These are phyloP conservation scores for Meandrusa payeni DNA, from an alignment of 2,888 invertebrate species.

Conservation along the genomic window DNA sequence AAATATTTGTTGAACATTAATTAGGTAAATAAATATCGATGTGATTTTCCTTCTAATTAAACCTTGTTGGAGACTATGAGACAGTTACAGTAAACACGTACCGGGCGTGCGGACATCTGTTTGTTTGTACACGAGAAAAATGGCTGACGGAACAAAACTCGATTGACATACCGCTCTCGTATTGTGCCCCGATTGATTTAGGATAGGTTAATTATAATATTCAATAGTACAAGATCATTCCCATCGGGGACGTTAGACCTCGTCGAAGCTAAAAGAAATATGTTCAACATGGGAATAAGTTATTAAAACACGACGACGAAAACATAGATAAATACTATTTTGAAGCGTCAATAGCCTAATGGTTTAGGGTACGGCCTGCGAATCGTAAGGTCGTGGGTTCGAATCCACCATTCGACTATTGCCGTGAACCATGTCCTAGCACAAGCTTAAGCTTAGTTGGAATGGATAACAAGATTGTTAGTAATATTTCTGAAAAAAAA, in stretches of 20 bases:
- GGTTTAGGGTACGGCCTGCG: too few species aligned
- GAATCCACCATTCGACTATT: too few species aligned
- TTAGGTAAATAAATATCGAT: conserved; percentile 16
- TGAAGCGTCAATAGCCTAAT: too few species aligned
- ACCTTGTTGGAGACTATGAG: conserved; percentile 28
- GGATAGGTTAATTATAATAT: conserved; percentile 43
- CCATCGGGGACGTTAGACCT: conserved; percentile 2
- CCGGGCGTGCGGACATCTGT: conserved; percentile 56
- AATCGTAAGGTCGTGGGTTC: too few species aligned
- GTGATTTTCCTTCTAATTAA: conserved; percentile 19
- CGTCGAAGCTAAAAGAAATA: not conserved
- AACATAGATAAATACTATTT: too few species aligned
- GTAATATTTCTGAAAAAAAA: too few species aligned
- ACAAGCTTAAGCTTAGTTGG: too few species aligned
- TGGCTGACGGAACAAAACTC: conserved; percentile 51
- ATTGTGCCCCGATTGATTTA: conserved; percentile 59
- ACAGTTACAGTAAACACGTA: conserved; percentile 68
- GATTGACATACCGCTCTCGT: conserved; percentile 64
- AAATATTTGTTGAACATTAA: not conserved
- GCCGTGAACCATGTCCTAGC: too few species aligned
- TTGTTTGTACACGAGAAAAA: conserved; percentile 53
- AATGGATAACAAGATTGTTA: too few species aligned
- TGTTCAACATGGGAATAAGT: not conserved
- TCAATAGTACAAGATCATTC: conserved; percentile 12
- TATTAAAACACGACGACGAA: too few species aligned